Base-by-base conservation (phyloP, 2,113 vertebrate genomes). In the Oncorhynchus tshawytscha region DNA sequence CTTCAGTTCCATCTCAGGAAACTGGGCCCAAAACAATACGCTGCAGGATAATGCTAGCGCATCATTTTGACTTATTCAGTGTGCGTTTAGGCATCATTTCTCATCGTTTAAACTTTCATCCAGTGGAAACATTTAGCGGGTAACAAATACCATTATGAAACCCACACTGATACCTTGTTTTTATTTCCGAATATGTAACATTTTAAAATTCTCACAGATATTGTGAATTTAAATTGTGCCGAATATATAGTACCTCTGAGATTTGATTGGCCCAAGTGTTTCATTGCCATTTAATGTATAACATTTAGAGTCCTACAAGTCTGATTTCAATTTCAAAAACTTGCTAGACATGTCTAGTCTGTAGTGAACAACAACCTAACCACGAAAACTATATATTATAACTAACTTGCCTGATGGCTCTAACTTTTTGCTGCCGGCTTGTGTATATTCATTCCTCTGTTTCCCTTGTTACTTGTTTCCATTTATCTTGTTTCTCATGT, bases 381-480 rank as follows among this genome's bases (percentile, higher is more conserved):
- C 51, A 54, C 4, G 5, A 18, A 18, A 54, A 5, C 64, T 24
- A 31, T 15, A 29, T 67, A 67, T 67, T 29, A 65, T 27, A 65
- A 65, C 7, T 29, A 15, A 29, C 65, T 31, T 31, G 16, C 22
- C 65, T 67, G 65, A 62, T 22, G 20, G n/a, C n/a, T 62, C 11
- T 34, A 20, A 7, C 1, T 5, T 31, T 68, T 34, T 67, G 66
- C 16, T 6, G 5, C 29, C 16, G 0, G 24, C 24, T 27, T 22
- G 88, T 89, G 72, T 5, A 15, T 49, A 64, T 20, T 31, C 13
- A 15, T 68, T 25, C 57, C 48, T 82, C 70, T 78, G 49, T 70
- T 49, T 67, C 31, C 68, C 24, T 67, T 31, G 6, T 25, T 70
- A 49, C 68, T 70, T 27, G 9, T 67, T 13, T 71, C 4, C 51